Evolutionary conservation across 2,797 vertebrate genomes (phyloP).

Genomic region (Alcedo quadribrachys): DNA sequence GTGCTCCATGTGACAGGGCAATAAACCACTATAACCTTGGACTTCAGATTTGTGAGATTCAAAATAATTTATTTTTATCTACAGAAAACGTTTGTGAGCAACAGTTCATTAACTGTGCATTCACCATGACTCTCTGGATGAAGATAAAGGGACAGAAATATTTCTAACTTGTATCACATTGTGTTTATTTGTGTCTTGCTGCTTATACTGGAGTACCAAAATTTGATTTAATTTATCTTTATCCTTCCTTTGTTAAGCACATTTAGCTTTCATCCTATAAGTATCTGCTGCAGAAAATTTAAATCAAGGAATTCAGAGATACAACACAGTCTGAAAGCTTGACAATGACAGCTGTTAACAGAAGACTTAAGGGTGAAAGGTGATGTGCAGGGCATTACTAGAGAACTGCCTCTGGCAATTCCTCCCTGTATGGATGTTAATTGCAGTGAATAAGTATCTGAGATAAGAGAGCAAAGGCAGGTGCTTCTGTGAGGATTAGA

Average conservation of each 20-base stretch:
- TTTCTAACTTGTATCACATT: not conserved
- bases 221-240: constrained; percentile 17
- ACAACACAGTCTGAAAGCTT: not conserved
- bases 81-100: not conserved
- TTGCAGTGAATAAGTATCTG: not conserved
- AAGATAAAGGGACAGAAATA: not conserved
- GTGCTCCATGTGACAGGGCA: not conserved
- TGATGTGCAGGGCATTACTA: not conserved
- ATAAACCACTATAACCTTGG: not conserved
- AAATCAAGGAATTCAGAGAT: constrained; percentile 19
- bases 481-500: not conserved
- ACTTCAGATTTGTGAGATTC: constrained; percentile 4
- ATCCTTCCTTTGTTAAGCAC: constrained; percentile 19
- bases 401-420: not conserved
- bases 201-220: constrained; percentile 3
- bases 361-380: not conserved
- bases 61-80: not conserved
- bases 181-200: constrained; percentile 8
- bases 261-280: not conserved
- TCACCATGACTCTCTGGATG: not conserved
- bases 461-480: not conserved
- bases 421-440: not conserved
- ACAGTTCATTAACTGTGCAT: not conserved
- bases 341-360: not conserved
- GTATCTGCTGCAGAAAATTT: constrained; percentile 9